A percentile compares a stretch with the other conserved stretches of the same genome.
phyloP scores from a whole-genome alignment of 2,888 invertebrate species.

The Hemithea aestivaria region DNA sequence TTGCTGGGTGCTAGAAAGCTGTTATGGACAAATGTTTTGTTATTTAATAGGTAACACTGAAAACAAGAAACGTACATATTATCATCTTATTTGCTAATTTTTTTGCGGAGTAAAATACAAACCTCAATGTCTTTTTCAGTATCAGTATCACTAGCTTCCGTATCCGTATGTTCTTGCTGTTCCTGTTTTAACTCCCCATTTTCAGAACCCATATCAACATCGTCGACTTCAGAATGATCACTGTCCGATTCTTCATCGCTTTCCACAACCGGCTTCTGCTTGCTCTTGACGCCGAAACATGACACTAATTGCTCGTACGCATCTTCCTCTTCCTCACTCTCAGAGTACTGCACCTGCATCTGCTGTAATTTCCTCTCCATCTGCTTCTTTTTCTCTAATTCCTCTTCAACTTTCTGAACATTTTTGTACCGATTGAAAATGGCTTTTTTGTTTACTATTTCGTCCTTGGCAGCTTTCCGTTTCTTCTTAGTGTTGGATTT shows the following conservation, averaged over 20 bases:
- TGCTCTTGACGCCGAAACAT: constrained; percentile 56
- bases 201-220: constrained; percentile 9
- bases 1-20: too few species aligned
- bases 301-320: constrained; percentile 74
- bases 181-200: background rate
- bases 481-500: constrained; percentile 47
- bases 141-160: constrained; percentile 24
- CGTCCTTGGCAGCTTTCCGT: constrained; percentile 41
- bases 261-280: constrained; percentile 32
- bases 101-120: too few species aligned
- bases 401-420: constrained; percentile 69
- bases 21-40: too few species aligned
- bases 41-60: too few species aligned
- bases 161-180: constrained; percentile 3
- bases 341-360: constrained; percentile 58
- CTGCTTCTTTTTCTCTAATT: constrained; percentile 58
- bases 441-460: constrained; percentile 60
- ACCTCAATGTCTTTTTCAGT: constrained; percentile 29
- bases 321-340: constrained; percentile 76
- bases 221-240: constrained; percentile 8
- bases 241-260: constrained; percentile 48
- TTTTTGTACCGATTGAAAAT: constrained; percentile 73
- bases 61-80: too few species aligned
- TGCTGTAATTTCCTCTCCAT: constrained; percentile 55
- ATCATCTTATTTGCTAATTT: too few species aligned